These are phyloP conservation scores for Drosophila setosimentum DNA, from an alignment of 2,888 invertebrate genomes.

Conservation along the genomic window DNA sequence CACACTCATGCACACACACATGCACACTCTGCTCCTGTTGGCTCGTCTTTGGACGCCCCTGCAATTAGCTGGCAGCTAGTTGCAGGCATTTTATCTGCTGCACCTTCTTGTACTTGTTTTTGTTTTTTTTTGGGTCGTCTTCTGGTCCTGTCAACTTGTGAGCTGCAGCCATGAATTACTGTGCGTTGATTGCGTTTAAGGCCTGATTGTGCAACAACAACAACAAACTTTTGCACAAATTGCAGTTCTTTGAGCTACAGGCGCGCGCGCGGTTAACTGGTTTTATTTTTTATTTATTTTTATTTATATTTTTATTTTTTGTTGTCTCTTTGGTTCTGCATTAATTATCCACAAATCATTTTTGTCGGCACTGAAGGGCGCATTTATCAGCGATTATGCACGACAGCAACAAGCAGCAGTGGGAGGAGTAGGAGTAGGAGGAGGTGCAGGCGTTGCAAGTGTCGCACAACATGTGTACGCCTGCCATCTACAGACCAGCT, in stretches of 20 bases:
- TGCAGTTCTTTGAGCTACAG: constrained; percentile 58
- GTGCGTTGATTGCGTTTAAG: constrained; percentile 81
- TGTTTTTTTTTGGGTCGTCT: constrained; percentile 42
- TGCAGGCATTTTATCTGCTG: constrained; percentile 32
- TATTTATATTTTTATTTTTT: neutral
- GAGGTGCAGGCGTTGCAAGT: constrained; percentile 42
- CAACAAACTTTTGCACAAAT: constrained; percentile 62
- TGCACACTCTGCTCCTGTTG: neutral
- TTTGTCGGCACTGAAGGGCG: constrained; percentile 74
- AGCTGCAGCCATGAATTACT: constrained; percentile 70
- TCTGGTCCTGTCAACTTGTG: constrained; percentile 61
- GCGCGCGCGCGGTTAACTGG: constrained; percentile 61
- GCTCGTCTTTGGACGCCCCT: constrained; percentile 10
- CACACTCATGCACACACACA: too few relatives aligned
- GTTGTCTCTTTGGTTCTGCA: constrained; percentile 54
- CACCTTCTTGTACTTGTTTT: constrained; percentile 6
- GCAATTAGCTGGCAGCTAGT: constrained; percentile 68
- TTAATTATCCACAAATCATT: constrained; percentile 81
- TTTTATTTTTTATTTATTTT: constrained; percentile 25
- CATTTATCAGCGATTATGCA: constrained; percentile 81
- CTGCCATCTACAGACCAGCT: constrained; percentile 35
- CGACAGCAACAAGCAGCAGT: constrained; percentile 23
- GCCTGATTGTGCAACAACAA: constrained; percentile 66
- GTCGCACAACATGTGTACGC: constrained; percentile 73
- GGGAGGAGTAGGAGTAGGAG: constrained; percentile 15